These are phyloP conservation scores for Phaenicophaeus curvirostris DNA, from an alignment of 2,797 vertebrate genomes.

Conservation along the genomic window DNA sequence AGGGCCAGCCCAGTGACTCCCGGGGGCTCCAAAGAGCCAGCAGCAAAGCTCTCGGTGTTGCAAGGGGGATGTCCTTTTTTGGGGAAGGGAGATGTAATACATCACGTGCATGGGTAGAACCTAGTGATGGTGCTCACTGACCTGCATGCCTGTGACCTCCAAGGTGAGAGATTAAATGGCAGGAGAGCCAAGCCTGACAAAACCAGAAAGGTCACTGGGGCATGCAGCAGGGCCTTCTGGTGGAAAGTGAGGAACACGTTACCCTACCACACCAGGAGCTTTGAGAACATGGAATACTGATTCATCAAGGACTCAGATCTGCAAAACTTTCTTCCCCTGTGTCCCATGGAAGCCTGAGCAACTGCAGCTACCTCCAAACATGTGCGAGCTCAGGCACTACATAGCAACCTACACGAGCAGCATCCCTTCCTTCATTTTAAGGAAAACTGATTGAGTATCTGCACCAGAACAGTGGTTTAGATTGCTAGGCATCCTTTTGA, in stretches of 20 bases:
- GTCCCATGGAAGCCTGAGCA: neutral
- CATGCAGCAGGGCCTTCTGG: neutral
- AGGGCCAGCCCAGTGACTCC: neutral
- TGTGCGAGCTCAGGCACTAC: neutral
- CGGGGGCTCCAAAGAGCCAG: fast-evolving
- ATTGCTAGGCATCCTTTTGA: neutral
- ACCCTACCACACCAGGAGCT: neutral
- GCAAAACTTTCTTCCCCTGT: neutral
- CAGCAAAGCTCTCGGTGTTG: neutral
- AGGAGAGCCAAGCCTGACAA: neutral
- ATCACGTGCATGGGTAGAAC: neutral
- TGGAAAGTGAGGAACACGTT: fast-evolving
- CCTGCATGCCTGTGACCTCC: fast-evolving
- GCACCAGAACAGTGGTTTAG: neutral
- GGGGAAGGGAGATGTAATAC: neutral
- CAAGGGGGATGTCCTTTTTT: neutral
- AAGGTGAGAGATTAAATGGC: neutral
- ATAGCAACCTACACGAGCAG: neutral
- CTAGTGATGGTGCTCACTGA: neutral
- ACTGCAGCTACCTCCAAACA: neutral
- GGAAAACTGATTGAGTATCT: neutral
- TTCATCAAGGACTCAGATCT: neutral
- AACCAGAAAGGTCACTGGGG: neutral
- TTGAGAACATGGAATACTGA: too few relatives aligned
- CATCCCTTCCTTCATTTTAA: neutral